Conservation (phyloP, 2,888 invertebrate species). For the Hipparchia sbordonii region DNA sequence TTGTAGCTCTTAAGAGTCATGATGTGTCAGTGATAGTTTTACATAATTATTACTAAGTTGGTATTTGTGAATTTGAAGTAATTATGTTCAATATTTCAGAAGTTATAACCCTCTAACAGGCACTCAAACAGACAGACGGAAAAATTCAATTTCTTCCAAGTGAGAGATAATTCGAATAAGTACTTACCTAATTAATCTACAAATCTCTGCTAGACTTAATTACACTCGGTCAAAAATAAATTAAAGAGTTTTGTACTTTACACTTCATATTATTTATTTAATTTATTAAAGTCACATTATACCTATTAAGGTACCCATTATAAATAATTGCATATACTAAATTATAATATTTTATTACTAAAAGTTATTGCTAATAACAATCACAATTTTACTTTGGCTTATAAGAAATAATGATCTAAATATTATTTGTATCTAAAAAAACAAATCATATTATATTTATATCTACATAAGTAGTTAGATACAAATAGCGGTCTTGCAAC, state of each 20-base stretch:
- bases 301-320: slow-evolving; percentile 11
- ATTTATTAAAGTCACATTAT: slow-evolving; percentile 30
- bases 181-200: no score
- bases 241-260: slow-evolving; percentile 1
- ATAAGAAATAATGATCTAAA: slow-evolving; percentile 35
- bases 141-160: no score
- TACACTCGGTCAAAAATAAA: background rate
- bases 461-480: background rate
- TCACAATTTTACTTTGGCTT: slow-evolving; percentile 65
- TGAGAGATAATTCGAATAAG: no score
- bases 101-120: no score
- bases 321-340: slow-evolving; percentile 26
- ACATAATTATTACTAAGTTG: no score
- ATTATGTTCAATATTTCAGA: no score
- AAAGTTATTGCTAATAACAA: slow-evolving; percentile 58
- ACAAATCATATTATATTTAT: no score
- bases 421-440: background rate
- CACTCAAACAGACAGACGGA: no score
- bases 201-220: no score
- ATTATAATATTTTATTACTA: slow-evolving; percentile 31
- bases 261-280: slow-evolving; percentile 19
- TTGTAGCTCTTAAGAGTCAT: no score
- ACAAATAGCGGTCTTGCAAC: background rate
- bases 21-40: no score
- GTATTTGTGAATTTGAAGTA: no score